Conservation (phyloP, 2,888 invertebrate genomes). For the Stegana nigrithorax region DNA sequence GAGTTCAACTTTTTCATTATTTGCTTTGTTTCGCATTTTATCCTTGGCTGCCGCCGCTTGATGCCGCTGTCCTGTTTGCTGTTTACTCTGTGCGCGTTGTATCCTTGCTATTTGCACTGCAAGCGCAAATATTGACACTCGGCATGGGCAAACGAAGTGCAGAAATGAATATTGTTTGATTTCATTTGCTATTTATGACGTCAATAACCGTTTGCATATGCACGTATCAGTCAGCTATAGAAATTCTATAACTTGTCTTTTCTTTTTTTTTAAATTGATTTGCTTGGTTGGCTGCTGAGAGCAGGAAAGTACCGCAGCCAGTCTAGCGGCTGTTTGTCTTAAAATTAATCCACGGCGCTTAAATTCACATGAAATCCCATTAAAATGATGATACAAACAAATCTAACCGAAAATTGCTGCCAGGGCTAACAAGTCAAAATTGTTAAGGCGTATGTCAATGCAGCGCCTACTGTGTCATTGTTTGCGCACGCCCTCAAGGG, state of each 20-base stretch:
- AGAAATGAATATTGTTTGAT: conserved; percentile 6
- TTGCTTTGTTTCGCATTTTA: not conserved
- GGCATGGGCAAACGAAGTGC: conserved; percentile 1
- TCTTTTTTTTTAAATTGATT: conserved; percentile 11
- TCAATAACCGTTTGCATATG: conserved; percentile 1
- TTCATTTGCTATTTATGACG: conserved; percentile 15
- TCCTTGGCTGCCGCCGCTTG: not conserved
- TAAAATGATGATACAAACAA: not conserved
- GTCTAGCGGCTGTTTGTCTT: conserved; percentile 1
- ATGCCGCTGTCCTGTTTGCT: not conserved
- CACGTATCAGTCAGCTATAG: conserved; percentile 4
- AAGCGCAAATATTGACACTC: conserved; percentile 18
- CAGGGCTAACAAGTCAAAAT: not conserved
- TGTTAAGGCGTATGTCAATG: conserved; percentile 32
- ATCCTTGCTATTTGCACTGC: not conserved
- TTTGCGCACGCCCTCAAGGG: conserved; percentile 53
- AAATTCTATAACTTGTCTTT: not conserved
- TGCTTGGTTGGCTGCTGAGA: not conserved
- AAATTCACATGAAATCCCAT: conserved; percentile 4
- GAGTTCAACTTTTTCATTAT: not conserved
- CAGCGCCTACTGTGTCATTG: conserved; percentile 59
- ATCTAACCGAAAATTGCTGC: not conserved
- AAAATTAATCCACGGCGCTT: not conserved
- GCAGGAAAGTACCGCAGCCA: not conserved
- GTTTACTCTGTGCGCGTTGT: not conserved